Evolutionary conservation across 53 echinoderm and acorn worm genomes (phyloP).

Genomic region (Paracentrotus lividus): DNA sequence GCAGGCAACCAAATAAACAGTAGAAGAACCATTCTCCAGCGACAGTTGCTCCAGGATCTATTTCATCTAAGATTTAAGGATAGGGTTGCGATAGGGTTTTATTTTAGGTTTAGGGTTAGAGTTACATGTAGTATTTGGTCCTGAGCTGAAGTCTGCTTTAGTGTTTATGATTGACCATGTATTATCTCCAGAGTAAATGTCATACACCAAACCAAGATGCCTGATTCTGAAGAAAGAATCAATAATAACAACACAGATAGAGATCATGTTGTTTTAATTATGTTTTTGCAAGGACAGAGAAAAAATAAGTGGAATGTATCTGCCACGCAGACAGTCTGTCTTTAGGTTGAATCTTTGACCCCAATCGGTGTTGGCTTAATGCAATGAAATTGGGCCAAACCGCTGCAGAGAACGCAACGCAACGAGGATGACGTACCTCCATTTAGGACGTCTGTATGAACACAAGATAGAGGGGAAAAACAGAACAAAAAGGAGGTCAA

Average conservation of each 20-base stretch:
- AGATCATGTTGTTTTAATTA: slow-evolving; percentile 20
- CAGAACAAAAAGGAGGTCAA: not conserved
- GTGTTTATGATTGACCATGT: too few relatives aligned
- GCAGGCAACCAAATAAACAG: not conserved
- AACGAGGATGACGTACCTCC: too few relatives aligned
- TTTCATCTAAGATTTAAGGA: too few relatives aligned
- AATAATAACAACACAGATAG: not conserved
- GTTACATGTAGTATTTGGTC: too few relatives aligned
- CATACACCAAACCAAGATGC: too few relatives aligned
- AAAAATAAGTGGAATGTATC: not conserved
- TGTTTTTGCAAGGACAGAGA: not conserved
- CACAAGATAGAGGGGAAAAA: not conserved
- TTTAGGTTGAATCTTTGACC: slow-evolving; percentile 36
- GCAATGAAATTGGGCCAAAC: slow-evolving; percentile 28
- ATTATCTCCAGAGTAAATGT: too few relatives aligned
- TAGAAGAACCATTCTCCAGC: too few relatives aligned
- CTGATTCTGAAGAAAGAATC: not conserved
- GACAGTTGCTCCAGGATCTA: too few relatives aligned
- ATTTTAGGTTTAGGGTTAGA: too few relatives aligned
- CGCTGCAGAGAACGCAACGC: slow-evolving; percentile 24
- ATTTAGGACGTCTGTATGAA: not conserved
- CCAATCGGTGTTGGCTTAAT: slow-evolving; percentile 11
- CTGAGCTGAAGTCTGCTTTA: too few relatives aligned
- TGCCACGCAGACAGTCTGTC: not conserved
- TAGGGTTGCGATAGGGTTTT: too few relatives aligned